Evolutionary conservation across 2,888 invertebrate genomes (phyloP).

Genomic region (Drosophila helvetica): DNA sequence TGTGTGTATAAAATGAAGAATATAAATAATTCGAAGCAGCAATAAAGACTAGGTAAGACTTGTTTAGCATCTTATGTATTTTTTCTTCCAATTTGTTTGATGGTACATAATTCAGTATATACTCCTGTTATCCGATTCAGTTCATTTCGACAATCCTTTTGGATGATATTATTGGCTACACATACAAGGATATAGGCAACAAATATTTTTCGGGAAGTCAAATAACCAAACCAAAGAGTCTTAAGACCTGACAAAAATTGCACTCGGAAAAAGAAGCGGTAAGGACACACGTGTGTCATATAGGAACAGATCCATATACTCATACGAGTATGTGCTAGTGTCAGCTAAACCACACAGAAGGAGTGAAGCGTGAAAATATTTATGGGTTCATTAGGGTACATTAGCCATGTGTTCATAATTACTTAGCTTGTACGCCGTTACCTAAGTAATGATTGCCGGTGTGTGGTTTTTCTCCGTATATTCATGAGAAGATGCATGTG

Average conservation of each 20-base stretch:
- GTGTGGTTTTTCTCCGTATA: not conserved
- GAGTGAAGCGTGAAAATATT: not conserved
- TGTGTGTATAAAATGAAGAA: not conserved
- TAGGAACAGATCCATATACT: not conserved
- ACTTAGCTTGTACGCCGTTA: not conserved
- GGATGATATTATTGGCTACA: too few species aligned
- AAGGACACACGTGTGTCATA: not conserved
- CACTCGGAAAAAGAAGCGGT: not conserved
- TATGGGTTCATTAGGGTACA: not conserved
- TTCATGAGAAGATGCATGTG: too few species aligned
- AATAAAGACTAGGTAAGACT: too few species aligned
- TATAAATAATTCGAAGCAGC: not conserved
- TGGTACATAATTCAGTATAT: too few species aligned
- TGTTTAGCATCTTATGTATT: too few species aligned
- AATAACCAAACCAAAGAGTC: too few species aligned
- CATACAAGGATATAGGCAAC: too few species aligned
- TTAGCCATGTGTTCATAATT: conserved; percentile 1
- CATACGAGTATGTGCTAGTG: too few species aligned
- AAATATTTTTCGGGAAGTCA: too few species aligned
- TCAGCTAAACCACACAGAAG: not conserved
- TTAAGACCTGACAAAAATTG: not conserved
- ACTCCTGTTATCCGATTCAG: too few species aligned
- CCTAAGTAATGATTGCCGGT: not conserved
- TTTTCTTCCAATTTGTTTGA: too few species aligned
- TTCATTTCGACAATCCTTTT: too few species aligned